Evolutionary conservation across 2,888 invertebrate species (phyloP).

Genomic region (Parnassius orleans): DNA sequence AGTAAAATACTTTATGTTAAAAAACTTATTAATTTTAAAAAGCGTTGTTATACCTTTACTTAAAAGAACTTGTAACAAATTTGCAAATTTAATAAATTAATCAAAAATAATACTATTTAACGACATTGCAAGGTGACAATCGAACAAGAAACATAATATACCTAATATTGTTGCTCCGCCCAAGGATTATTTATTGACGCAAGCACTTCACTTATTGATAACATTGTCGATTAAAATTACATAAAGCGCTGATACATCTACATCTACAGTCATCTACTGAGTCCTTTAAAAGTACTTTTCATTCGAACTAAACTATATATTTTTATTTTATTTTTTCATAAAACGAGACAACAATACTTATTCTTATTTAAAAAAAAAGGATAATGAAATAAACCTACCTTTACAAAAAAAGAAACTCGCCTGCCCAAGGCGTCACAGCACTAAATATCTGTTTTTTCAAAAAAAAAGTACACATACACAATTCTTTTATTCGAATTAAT

Average conservation of each 20-base stretch:
- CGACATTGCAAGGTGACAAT: too few species aligned
- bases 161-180: constrained; percentile 15
- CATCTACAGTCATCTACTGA: background rate
- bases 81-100: too few species aligned
- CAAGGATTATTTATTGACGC: constrained; percentile 25
- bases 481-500: constrained; percentile 36
- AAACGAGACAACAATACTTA: background rate
- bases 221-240: constrained; percentile 13
- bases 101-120: too few species aligned
- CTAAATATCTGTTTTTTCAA: constrained; percentile 47
- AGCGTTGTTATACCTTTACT: too few species aligned
- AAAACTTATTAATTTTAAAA: too few species aligned
- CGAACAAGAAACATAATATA: too few species aligned
- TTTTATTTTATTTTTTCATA: background rate
- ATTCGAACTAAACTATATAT: too few species aligned
- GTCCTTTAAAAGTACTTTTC: too few species aligned
- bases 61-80: too few species aligned
- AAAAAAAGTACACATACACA: constrained; percentile 52
- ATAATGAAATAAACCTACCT: constrained; percentile 18
- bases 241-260: background rate
- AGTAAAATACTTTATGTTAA: too few species aligned
- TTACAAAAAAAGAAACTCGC: constrained; percentile 35
- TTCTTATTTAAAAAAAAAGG: background rate
- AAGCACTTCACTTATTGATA: constrained; percentile 23
- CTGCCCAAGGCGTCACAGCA: constrained; percentile 52